Evolutionary conservation across 37 sponge, comb jelly and placozoan species (phyloP), one percentile per base, ranked within the genome.

Genomic region (Hormiphora californensis): DNA sequence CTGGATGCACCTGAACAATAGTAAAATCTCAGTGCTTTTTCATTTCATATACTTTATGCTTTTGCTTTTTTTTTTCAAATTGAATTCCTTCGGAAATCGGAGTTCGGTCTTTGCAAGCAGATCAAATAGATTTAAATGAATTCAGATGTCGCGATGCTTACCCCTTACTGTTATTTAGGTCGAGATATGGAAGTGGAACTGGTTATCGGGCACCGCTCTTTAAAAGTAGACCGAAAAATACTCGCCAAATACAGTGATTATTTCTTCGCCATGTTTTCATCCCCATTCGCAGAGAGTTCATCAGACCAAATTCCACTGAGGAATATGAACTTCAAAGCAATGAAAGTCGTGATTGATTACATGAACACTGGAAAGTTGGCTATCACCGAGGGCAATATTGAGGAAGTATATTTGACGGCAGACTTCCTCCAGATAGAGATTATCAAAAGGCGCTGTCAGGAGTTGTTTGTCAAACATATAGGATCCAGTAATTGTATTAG

Each of bases 371-470:
- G 61, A 21, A 57, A 57, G 22, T 12, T 57, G 61, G 61, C 27
- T 23, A 5, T 57, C 4, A 57, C 5, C 27, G 30, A 23, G 22
- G n/a, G 7, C 61, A 57, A 57, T 57, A 57, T 57, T 28, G 61
- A 57, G 61, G 61, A 57, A 5, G 61, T 57, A 30, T 57, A 28
- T 57, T 30, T 57, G 30, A 57, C 61, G n/a, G 61, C 61, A 57
- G 61, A 57, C 27, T 57, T 57, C 27, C 61, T 57, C n/a, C 61
- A 57, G 27, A 57, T 57, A 5, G 5, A 23, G 27, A 57, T 30
- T 28, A 30, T 57, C 9, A 57, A 30, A 57, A 23, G 27, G n/a
- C n/a, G 61, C n/a, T 57, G 61, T 15, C 21, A 28, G 22, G n/a
- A 57, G n/a, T 15, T 57, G 9, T 57, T 57, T 15, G 61, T 5